Evolutionary conservation across 1,140 invertebrate genomes (phyloP).

Genomic region (Drosophila pachea): DNA sequence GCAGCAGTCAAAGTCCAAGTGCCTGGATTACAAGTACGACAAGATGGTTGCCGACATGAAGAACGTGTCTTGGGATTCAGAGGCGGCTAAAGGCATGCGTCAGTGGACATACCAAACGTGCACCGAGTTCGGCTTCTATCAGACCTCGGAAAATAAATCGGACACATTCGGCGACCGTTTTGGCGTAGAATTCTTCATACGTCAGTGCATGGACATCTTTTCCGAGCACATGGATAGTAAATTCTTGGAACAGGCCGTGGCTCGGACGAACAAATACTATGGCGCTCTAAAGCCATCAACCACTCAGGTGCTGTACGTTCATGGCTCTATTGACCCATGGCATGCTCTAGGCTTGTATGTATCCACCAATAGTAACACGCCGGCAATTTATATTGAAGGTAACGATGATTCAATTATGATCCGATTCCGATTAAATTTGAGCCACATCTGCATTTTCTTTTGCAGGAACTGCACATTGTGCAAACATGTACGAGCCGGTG

Average conservation of each 20-base stretch:
- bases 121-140: conserved; percentile 96
- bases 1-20: conserved; percentile 84
- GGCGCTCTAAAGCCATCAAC: conserved; percentile 87
- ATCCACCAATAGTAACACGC: conserved; percentile 79
- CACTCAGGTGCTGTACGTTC: conserved; percentile 90
- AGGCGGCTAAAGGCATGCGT: conserved; percentile 83
- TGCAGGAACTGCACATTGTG: conserved; percentile 89
- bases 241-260: conserved; percentile 80
- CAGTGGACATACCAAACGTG: conserved; percentile 98
- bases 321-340: conserved; percentile 96
- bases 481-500: conserved; percentile 87
- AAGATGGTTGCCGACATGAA: conserved; percentile 87
- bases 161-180: conserved; percentile 90
- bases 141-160: conserved; percentile 87
- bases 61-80: conserved; percentile 85
- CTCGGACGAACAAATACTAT: conserved; percentile 89
- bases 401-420: conserved; percentile 12
- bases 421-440: not conserved
- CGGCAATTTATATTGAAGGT: conserved; percentile 88
- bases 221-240: conserved; percentile 80
- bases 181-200: conserved; percentile 87
- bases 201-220: conserved; percentile 92
- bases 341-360: conserved; percentile 88
- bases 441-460: conserved; percentile 32
- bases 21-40: conserved; percentile 90